phyloP scores from a whole-genome alignment of 2,797 vertebrate species.

The Sylvia borin region DNA sequence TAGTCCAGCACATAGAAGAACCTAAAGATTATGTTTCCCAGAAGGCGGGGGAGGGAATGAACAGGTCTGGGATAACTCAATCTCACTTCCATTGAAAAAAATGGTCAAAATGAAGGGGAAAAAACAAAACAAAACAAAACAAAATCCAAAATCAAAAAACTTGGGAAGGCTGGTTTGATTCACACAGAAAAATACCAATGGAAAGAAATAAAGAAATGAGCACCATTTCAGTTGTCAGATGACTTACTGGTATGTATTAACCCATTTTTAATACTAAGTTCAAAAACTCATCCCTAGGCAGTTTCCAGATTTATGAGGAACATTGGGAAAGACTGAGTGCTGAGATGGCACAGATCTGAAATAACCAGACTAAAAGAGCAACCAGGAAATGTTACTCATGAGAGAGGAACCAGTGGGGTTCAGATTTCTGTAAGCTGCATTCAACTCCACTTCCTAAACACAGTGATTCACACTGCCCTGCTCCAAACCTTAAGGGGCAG shows the following conservation, averaged over 20 bases:
- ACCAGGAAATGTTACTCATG: not conserved
- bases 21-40: not conserved
- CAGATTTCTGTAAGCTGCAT: not conserved
- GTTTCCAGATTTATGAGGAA: not conserved
- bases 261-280: not conserved
- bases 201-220: not conserved
- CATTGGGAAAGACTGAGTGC: not conserved
- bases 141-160: not conserved
- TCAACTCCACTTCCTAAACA: not conserved
- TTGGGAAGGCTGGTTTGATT: not conserved
- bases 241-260: not conserved
- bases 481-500: not conserved
- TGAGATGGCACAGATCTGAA: not conserved
- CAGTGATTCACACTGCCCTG: not conserved
- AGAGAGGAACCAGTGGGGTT: not conserved
- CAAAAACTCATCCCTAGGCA: not conserved
- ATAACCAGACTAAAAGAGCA: not conserved
- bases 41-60: not conserved
- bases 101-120: not conserved
- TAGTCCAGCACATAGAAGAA: not conserved
- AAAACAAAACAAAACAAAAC: rapidly evolving
- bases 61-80: not conserved
- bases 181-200: not conserved
- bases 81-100: not conserved
- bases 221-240: not conserved